A percentile compares a stretch with the other conserved stretches of the same genome.
phyloP scores from a whole-genome alignment of 2,113 vertebrate species.

The Podarcis raffonei region DNA sequence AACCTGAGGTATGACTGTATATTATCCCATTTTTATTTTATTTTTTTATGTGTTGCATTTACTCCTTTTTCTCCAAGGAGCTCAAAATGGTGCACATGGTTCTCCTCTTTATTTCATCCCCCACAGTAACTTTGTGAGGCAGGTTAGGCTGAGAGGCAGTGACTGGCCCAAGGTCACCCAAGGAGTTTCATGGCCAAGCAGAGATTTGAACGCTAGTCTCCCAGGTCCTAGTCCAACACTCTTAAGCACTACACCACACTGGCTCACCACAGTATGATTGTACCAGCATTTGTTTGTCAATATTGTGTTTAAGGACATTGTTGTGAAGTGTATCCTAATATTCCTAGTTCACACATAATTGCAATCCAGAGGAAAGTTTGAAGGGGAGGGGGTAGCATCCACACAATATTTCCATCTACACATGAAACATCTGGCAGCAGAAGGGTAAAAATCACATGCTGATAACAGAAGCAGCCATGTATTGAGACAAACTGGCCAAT shows the following conservation, averaged over 20 bases:
- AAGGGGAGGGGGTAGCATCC: neutral
- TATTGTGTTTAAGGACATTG: neutral
- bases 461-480: neutral
- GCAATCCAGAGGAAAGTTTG: neutral
- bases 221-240: no score
- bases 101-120: no score
- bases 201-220: no score
- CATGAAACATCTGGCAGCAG: neutral
- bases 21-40: neutral
- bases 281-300: neutral
- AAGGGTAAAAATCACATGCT: neutral
- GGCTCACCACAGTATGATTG: neutral
- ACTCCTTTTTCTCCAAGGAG: no score
- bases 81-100: no score
- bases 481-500: neutral
- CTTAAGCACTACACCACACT: no score
- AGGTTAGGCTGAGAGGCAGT: no score
- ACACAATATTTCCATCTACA: neutral
- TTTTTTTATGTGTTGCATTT: no score
- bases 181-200: no score
- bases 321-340: neutral
- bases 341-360: neutral
- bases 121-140: no score
- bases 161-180: no score
- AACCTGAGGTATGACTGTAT: neutral